A percentile compares a stretch with the other conserved stretches of the same genome.
Conservation (phyloP, 2,113 vertebrate species). For the Tylochromis polylepis region DNA sequence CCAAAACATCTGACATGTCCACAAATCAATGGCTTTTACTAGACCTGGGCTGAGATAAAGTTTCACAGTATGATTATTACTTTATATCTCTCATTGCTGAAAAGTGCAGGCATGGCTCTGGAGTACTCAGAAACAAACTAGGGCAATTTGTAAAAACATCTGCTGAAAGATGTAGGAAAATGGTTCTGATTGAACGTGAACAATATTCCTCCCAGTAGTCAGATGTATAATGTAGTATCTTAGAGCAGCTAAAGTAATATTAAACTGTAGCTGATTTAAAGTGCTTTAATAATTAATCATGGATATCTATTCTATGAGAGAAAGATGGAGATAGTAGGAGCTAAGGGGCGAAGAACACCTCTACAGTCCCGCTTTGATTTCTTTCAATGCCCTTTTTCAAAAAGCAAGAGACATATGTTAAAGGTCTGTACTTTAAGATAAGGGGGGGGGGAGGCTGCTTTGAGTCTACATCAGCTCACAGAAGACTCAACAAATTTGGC, state of each 20-base stretch:
- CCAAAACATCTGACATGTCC: constrained; percentile 21
- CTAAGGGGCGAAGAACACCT: neutral
- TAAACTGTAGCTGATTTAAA: constrained; percentile 50
- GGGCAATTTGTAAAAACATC: constrained; percentile 49
- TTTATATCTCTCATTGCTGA: neutral
- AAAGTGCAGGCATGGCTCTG: neutral
- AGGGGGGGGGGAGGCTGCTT: neutral
- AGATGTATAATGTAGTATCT: constrained; percentile 62
- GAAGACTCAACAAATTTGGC: neutral
- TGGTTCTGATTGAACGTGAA: constrained; percentile 33
- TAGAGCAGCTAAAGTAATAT: constrained; percentile 59
- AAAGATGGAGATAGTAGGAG: neutral
- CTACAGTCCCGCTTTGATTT: neutral
- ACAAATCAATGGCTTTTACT: constrained; percentile 47
- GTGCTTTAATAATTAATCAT: constrained; percentile 63
- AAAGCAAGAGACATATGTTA: neutral
- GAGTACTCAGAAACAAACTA: constrained; percentile 12
- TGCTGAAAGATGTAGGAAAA: constrained; percentile 35
- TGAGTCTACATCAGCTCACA: neutral
- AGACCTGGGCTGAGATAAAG: constrained; percentile 14
- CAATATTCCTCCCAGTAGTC: constrained; percentile 38
- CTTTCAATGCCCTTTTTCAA: constrained; percentile 10
- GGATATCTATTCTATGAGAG: constrained; percentile 16
- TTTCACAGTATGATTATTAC: constrained; percentile 39
- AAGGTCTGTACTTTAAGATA: neutral